Percentiles rank a stretch among this genome's conserved stretches.
These are phyloP conservation scores for Heliconius sara DNA, from an alignment of 2,888 invertebrate genomes.

Conservation along the genomic window DNA sequence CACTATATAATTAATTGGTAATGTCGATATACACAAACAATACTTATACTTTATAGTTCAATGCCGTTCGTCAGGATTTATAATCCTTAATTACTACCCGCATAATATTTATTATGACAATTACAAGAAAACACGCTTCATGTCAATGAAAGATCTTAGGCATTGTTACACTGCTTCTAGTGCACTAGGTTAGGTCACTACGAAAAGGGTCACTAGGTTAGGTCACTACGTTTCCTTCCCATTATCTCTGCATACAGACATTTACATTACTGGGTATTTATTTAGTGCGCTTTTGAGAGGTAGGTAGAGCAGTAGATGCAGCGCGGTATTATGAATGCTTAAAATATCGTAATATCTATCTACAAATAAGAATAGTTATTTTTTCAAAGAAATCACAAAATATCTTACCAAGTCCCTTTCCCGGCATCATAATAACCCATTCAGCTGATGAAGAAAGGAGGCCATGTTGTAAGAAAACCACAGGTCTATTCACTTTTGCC, in stretches of 20 bases:
- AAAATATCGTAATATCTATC: neutral
- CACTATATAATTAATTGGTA: neutral
- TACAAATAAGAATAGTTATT: neutral
- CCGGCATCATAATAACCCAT: constrained; percentile 89
- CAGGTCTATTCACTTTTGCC: constrained; percentile 63
- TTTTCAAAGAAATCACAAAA: neutral
- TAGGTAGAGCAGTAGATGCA: neutral
- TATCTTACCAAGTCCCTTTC: constrained; percentile 81
- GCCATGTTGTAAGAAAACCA: constrained; percentile 92
- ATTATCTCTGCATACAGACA: neutral
- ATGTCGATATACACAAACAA: neutral
- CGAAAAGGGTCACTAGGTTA: neutral
- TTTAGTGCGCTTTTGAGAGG: neutral
- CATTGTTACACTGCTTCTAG: neutral
- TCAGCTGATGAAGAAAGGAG: constrained; percentile 90
- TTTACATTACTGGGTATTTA: neutral
- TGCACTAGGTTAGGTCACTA: neutral
- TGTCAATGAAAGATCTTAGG: neutral
- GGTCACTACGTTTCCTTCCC: neutral
- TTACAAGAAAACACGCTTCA: constrained; percentile 13
- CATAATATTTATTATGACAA: neutral
- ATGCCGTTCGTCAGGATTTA: neutral
- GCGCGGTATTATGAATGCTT: neutral
- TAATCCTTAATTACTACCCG: constrained; percentile 7
- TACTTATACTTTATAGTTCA: constrained; percentile 1